Base-by-base conservation (phyloP, 2,888 invertebrate genomes). In the Polia nebulosa region DNA sequence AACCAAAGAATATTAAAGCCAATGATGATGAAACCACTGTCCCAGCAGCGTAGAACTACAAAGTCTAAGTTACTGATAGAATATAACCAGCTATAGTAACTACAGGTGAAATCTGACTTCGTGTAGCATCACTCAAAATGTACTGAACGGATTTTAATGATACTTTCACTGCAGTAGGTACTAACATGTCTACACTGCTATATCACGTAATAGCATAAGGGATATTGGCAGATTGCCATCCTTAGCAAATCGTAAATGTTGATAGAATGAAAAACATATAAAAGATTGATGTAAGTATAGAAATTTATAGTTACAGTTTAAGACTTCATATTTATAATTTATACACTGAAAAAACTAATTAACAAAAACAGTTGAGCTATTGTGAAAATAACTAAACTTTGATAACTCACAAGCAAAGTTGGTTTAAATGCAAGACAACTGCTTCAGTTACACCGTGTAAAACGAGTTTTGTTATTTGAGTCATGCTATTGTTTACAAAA, bases 111-210 rank as follows among this genome's bases (percentile, higher is more conserved):
- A 82, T 47, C 51, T 36, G 57, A 34, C 25, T 67, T 61, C 34
- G 52, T 74, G 49, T 59, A 49, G 49, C 44, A 58, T 64, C 49
- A 49, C 39, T 78, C 59, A 67, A 67, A 70, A 62, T 49, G 49
- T 52, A 69, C 66, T 78, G 49, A 67, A 63, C 41, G 49, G 29
- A 61, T 41, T 68, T 61, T 66, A 68, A 74, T 78, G 58, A 53
- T 47, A 81, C 82, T 81, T 82, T 81, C 80, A 64, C 63, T 68
- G 41, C 29, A 59, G 58, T 47, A 25, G n/a, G n/a, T n/a, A n/a
- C n/a, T n/a, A n/a, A n/a, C 13, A 44, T 56, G 34, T n/a, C 17
- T 55, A 27, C 32, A 39, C 22, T 34, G 20, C 57, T 36, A 59
- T 59, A 57, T 34, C 39, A 63, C 51, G 29, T 75, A 59, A 36